Evolutionary conservation across 2,113 vertebrate genomes (phyloP), one percentile per base, ranked within the genome.

Genomic region (Pungitius pungitius): DNA sequence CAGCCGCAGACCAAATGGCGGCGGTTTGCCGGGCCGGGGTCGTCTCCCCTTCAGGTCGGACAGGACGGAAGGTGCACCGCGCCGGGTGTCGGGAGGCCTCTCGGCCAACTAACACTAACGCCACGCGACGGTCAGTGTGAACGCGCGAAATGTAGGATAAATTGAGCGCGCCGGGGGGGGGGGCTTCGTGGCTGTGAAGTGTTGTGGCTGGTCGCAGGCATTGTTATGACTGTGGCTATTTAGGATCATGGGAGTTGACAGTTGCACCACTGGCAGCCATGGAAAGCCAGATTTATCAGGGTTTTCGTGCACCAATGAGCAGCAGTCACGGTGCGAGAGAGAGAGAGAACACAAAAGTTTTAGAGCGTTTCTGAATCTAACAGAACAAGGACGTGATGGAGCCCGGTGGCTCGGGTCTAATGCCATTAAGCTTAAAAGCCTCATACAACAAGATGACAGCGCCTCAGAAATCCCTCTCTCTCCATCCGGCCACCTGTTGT

Each of bases 61-160:
- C 69, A 51, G 77, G 76, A 64, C 52, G 77, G 75, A 88, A 87
- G 84, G 85, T 87, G 69, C 81, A 88, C 75, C 54, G 18, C 57
- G 71, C 69, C 10, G 60, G 60, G 75, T 90, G 88, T 91, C 90
- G 87, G 33, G 77, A 61, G 80, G 79, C 60, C 69, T 86, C 78
- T 79, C 47, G 37, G 22, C 70, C 77, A 72, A 84, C 61, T 81
- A 89, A 91, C 88, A 80, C 72, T 92, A 86, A 92, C 89, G 76
- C 72, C 85, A 77, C 78, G 52, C 65, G 91, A 92, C 86, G 84
- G 75, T 67, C 68, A 65, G 88, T 84, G 87, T 85, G 86, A 89
- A 90, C 85, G 87, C 88, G 91, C 45, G 51, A 91, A 91, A 88
- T 86, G 87, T 84, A 73, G 61, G 75, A 90, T 92, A 92, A 91